Evolutionary conservation across 2,888 invertebrate genomes (phyloP), one percentile per base, ranked within the genome.

Genomic region (Macaria liturata): DNA sequence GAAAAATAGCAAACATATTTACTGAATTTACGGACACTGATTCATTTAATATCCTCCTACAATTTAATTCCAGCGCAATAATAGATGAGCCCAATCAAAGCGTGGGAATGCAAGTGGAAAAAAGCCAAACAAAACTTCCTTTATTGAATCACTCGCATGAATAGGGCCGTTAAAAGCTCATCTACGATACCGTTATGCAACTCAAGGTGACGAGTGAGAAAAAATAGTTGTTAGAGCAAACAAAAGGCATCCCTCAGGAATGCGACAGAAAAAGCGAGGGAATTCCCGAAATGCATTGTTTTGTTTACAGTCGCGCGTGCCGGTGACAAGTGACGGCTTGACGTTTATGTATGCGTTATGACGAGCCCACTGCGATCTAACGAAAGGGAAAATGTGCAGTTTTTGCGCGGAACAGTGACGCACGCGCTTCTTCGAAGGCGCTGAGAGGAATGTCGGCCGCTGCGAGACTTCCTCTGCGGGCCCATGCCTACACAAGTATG

Each of bases 191-290:
- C 78, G 83, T 84, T 84, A 85, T 71, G 78, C 80, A 81, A 83
- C 78, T 57, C 66, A 63, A 67, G 67, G 70, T 64, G 76, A 70
- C 74, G 76, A 74, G 57, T 57, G 70, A 71, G 67, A 81, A 86
- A 86, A 83, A 80, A 76, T 76, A 76, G 80, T 78, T 76, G 81
- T 80, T 60, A 81, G 77, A 75, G 80, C 87, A 91, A 91, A 91
- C 90, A 91, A 91, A 91, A 91, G 91, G 91, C 84, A 88, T 91
- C 88, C 91, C 91, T 86, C 72, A 88, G 86, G 90, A 91, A 91
- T 91, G 90, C 77, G 84, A 83, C 77, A 84, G 83, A 88, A 88
- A 89, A 90, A 88, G 81, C 69, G 78, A 81, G 90, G 91, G 91
- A 84, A 84, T 86, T 88, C 90, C 91, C 91, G 76, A 91, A 91